Conservation (phyloP, 2,113 vertebrate genomes). For the Scartelaos histophorus region DNA sequence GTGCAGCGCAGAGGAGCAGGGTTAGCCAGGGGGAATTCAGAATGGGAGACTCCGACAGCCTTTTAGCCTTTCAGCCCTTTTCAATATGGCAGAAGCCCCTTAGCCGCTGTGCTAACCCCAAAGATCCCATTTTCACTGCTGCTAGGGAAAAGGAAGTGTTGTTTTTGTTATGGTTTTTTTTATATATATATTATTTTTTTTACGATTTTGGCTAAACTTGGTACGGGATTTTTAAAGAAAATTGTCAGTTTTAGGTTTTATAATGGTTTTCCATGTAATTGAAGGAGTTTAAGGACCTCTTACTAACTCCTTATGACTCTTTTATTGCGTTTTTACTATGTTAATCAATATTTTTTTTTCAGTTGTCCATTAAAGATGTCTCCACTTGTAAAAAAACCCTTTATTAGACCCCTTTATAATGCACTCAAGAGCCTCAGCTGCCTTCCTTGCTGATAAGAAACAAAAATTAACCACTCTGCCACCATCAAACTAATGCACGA, state of each 20-base stretch:
- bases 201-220: neutral
- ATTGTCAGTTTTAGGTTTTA: neutral
- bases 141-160: constrained; percentile 4
- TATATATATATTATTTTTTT: neutral
- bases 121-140: constrained; percentile 9
- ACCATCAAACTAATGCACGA: neutral
- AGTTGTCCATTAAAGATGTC: too few species aligned
- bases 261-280: too few species aligned
- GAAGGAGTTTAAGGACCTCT: too few species aligned
- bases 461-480: neutral
- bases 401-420: neutral
- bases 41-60: constrained; percentile 30
- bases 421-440: neutral
- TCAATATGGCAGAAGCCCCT: constrained; percentile 34
- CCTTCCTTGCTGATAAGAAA: neutral
- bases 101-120: constrained; percentile 28
- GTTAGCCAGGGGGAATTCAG: constrained; percentile 37
- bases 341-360: too few species aligned
- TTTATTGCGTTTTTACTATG: too few species aligned
- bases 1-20: constrained; percentile 23
- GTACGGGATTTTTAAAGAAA: neutral
- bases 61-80: constrained; percentile 37
- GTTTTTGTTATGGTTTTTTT: neutral
- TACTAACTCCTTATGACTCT: too few species aligned
- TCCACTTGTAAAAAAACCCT: too few species aligned